Evolutionary conservation across 2,888 invertebrate species (phyloP).

Genomic region (Troides helena): DNA sequence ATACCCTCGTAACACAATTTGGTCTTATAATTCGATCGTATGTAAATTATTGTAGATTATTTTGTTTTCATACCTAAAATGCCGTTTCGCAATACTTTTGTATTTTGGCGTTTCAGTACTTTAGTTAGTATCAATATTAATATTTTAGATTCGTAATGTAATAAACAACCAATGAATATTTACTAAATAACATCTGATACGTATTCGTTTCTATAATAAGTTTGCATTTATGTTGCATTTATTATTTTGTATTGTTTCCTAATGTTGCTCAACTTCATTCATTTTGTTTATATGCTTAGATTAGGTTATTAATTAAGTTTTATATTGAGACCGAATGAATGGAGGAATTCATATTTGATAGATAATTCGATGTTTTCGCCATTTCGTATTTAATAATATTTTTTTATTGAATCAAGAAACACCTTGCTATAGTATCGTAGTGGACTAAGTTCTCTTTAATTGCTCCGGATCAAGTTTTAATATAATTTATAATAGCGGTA

Average conservation of each 20-base stretch:
- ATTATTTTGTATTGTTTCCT: conserved; percentile 42
- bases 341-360: conserved; percentile 12
- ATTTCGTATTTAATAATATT: not conserved
- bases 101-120: conserved; percentile 25
- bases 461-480: conserved; percentile 22
- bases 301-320: conserved; percentile 39
- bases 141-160: conserved; percentile 35
- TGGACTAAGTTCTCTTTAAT: not conserved
- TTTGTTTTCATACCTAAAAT: conserved; percentile 18
- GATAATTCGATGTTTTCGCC: conserved; percentile 20
- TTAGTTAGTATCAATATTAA: conserved; percentile 29
- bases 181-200: conserved; percentile 45
- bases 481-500: not conserved
- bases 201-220: conserved; percentile 41
- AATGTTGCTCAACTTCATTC: conserved; percentile 61
- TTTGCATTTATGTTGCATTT: conserved; percentile 62
- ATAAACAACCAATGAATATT: conserved; percentile 67
- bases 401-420: not conserved
- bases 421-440: not conserved
- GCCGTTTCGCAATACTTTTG: conserved; percentile 28
- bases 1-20: not conserved
- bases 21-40: conserved; percentile 11
- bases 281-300: conserved; percentile 41
- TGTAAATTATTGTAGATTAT: conserved; percentile 31
- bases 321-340: conserved; percentile 2